Evolutionary conservation across 2,113 vertebrate species (phyloP).

Genomic region (Siphamia tubifer): DNA sequence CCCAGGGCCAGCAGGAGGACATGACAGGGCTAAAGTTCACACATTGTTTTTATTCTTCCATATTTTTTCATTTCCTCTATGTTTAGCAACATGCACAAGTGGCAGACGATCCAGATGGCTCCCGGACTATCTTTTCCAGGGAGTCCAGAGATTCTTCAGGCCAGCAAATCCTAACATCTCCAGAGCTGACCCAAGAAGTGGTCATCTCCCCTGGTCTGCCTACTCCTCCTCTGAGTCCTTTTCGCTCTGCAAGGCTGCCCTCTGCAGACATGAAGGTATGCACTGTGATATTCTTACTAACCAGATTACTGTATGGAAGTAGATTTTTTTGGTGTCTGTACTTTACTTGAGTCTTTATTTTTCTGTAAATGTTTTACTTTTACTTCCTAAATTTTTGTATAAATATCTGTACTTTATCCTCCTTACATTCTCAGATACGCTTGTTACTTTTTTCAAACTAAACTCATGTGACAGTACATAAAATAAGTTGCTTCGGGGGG

Average conservation of each 20-base stretch:
- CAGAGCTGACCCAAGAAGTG: conserved; percentile 72
- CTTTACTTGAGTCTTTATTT: too few relatives aligned
- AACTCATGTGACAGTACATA: too few relatives aligned
- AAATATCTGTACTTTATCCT: too few relatives aligned
- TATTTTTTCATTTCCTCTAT: conserved; percentile 41
- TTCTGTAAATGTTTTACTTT: too few relatives aligned
- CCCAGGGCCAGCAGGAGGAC: conserved; percentile 16
- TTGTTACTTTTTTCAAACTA: too few relatives aligned
- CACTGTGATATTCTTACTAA: not conserved
- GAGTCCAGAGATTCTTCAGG: conserved; percentile 28
- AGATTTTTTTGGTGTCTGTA: too few relatives aligned
- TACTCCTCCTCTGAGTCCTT: conserved; percentile 68
- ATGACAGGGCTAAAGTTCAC: conserved; percentile 40
- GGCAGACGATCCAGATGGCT: conserved; percentile 63
- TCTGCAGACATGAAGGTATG: conserved; percentile 64
- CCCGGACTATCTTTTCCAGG: conserved; percentile 58
- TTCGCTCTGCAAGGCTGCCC: not conserved
- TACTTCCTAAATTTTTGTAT: too few relatives aligned
- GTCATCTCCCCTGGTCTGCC: conserved; percentile 78
- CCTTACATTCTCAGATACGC: too few relatives aligned
- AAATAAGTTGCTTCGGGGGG: too few relatives aligned
- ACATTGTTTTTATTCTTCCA: conserved; percentile 28
- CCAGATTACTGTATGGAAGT: too few relatives aligned
- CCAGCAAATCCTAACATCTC: conserved; percentile 56
- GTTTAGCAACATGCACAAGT: conserved; percentile 59